These are phyloP conservation scores for Mirza zaza DNA, from an alignment of 2,113 vertebrate genomes.

Conservation along the genomic window DNA sequence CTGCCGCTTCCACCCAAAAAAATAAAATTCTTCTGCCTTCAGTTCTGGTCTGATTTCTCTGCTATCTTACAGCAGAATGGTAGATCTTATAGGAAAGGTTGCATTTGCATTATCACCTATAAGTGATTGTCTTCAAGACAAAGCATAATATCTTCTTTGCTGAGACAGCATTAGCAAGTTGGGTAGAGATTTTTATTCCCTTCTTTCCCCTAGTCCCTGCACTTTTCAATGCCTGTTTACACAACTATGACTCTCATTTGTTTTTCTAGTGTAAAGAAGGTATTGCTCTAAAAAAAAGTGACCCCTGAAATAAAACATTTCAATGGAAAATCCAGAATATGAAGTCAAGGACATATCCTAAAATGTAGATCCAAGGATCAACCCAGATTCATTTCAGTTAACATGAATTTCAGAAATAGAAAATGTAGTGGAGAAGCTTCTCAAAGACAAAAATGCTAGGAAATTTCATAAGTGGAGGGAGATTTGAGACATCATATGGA, in stretches of 20 bases:
- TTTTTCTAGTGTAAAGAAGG: constrained; percentile 79
- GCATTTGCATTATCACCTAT: constrained; percentile 63
- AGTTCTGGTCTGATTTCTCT: background rate
- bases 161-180: constrained; percentile 76
- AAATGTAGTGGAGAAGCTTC: background rate
- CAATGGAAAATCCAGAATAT: background rate
- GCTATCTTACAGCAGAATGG: background rate
- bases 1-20: constrained; percentile 41
- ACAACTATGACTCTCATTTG: constrained; percentile 73
- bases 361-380: background rate
- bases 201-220: constrained; percentile 47
- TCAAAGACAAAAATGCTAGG: background rate
- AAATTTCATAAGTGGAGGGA: background rate
- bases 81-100: constrained; percentile 52
- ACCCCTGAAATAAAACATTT: background rate
- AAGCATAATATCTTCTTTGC: constrained; percentile 66
- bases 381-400: background rate
- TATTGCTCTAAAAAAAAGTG: background rate
- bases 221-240: constrained; percentile 80
- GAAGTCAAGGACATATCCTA: background rate
- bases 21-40: background rate
- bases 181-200: constrained; percentile 64
- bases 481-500: background rate
- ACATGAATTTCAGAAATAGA: background rate
- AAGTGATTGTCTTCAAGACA: constrained; percentile 60